Percentiles rank a stretch among this genome's conserved stretches.
Conservation (phyloP, 2,888 invertebrate genomes). For the Thera britannica region DNA sequence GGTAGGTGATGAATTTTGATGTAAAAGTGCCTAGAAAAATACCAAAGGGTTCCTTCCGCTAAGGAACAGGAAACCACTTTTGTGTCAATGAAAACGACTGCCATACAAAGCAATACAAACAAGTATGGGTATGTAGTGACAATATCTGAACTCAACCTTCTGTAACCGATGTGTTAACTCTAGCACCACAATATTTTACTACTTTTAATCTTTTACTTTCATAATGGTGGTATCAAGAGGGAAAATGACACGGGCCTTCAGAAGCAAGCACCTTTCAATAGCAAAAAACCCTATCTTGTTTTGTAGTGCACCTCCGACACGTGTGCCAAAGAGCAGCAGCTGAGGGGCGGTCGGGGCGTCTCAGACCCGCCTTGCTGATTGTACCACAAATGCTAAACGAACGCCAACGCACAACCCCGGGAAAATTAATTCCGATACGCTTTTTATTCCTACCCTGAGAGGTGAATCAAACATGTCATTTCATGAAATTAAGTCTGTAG, state of each 20-base stretch:
- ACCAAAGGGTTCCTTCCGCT: no score
- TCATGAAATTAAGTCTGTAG: constrained; percentile 5
- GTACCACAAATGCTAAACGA: constrained; percentile 44
- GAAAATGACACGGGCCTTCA: neutral
- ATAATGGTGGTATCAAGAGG: neutral
- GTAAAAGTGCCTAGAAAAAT: no score
- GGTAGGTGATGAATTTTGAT: no score
- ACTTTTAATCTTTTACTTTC: neutral
- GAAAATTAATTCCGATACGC: constrained; percentile 48
- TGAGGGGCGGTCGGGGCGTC: constrained; percentile 67
- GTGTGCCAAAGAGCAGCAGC: constrained; percentile 51
- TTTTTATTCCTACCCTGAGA: constrained; percentile 12
- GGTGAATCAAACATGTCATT: constrained; percentile 13
- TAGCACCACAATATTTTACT: neutral
- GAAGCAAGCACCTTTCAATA: neutral
- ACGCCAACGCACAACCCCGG: constrained; percentile 48
- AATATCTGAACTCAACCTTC: no score
- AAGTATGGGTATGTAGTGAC: no score
- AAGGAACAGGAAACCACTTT: no score
- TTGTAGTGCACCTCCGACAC: constrained; percentile 33
- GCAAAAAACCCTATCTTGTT: neutral
- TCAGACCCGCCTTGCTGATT: constrained; percentile 66
- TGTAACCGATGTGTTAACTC: no score
- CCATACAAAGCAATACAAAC: no score
- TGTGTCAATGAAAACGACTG: no score